A percentile compares a stretch with the other conserved stretches of the same genome.
Evolutionary conservation across 2,797 vertebrate genomes (phyloP).

Genomic region (Schizothorax lantsangensis): DNA sequence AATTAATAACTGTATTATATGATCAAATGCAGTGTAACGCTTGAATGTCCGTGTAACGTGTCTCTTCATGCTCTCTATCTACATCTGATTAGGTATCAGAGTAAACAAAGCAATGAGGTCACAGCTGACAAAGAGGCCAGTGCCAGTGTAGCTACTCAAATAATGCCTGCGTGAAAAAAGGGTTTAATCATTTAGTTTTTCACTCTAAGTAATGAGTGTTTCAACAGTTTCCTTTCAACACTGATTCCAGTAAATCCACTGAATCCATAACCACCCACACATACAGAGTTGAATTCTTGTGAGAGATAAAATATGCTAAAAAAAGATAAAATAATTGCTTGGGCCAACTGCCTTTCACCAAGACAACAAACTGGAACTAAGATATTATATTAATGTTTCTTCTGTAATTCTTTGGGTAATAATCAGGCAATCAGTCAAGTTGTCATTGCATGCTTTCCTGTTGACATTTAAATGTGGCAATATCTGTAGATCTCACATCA

Average conservation of each 20-base stretch:
- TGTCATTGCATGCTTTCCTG: background rate
- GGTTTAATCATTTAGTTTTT: background rate
- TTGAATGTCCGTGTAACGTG: constrained; percentile 1
- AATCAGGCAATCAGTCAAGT: background rate
- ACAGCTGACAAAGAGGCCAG: constrained; percentile 27
- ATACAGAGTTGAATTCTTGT: background rate
- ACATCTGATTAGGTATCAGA: constrained; percentile 49
- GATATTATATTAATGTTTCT: background rate
- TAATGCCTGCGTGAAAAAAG: background rate
- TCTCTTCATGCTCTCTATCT: background rate
- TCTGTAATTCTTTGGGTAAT: background rate
- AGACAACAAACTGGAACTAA: background rate
- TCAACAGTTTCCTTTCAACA: background rate
- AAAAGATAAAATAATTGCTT: background rate
- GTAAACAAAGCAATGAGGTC: constrained; percentile 55
- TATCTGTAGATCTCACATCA: background rate
- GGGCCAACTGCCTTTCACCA: background rate
- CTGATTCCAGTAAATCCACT: background rate
- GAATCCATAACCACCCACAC: background rate
- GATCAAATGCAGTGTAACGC: background rate
- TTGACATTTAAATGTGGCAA: background rate
- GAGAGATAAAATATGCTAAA: background rate
- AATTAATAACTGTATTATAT: background rate
- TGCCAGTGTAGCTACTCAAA: background rate
- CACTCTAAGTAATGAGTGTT: background rate